Conservation (phyloP, 2,888 invertebrate species). For the Aelia acuminata region DNA sequence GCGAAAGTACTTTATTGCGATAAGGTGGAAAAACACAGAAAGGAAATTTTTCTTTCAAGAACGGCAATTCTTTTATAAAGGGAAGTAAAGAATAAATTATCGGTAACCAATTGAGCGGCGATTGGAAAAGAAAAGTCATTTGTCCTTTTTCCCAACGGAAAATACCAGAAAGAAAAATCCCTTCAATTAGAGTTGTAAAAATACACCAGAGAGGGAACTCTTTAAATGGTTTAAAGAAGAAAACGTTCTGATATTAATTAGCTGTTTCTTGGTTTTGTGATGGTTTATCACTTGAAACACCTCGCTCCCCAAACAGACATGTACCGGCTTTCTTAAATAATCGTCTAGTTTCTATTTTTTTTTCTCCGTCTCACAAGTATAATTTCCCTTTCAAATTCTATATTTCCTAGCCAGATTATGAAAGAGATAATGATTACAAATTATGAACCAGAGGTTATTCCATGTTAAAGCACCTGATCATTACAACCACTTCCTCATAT, state of each 20-base stretch:
- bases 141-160: constrained; percentile 8
- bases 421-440: too few relatives aligned
- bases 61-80: constrained; percentile 41
- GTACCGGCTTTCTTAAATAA: too few relatives aligned
- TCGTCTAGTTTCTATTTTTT: too few relatives aligned
- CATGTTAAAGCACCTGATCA: too few relatives aligned
- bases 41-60: neutral
- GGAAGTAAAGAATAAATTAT: constrained; percentile 45
- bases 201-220: neutral
- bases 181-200: constrained; percentile 10
- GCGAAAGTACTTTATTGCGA: neutral
- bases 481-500: too few relatives aligned
- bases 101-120: constrained; percentile 11
- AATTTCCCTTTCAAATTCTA: too few relatives aligned
- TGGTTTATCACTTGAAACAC: too few relatives aligned
- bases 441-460: too few relatives aligned
- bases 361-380: too few relatives aligned
- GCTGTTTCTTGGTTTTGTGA: neutral
- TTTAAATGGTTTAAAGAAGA: neutral
- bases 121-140: constrained; percentile 41
- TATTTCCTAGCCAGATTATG: too few relatives aligned
- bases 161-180: constrained; percentile 11
- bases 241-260: neutral
- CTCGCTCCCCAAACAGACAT: too few relatives aligned
- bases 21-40: constrained; percentile 17